Conservation (phyloP, 2,797 vertebrate genomes). For the Luscinia megarhynchos region DNA sequence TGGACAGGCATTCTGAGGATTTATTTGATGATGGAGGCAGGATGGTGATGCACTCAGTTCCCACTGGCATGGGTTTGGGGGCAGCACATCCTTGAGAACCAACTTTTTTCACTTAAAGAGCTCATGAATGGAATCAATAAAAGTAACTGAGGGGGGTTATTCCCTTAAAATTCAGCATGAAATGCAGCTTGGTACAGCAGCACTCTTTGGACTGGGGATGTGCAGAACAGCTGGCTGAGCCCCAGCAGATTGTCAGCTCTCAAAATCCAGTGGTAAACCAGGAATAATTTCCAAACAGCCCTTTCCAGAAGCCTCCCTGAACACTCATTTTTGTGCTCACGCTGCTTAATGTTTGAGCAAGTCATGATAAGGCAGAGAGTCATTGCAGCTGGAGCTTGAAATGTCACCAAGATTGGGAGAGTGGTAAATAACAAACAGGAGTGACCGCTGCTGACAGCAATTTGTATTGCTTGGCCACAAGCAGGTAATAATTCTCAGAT, state of each 20-base stretch:
- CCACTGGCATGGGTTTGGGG: not conserved
- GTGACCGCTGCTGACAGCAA: slow-evolving; percentile 28
- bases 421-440: slow-evolving; percentile 24
- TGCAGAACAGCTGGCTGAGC: not conserved
- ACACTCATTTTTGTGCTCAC: not conserved
- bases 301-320: not conserved
- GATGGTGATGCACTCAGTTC: fast-evolving
- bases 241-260: not conserved
- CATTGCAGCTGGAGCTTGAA: not conserved
- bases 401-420: not conserved
- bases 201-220: not conserved
- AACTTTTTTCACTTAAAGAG: not conserved
- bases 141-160: not conserved
- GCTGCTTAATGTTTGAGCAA: not conserved
- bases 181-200: not conserved
- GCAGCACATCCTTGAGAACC: not conserved
- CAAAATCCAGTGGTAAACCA: not conserved
- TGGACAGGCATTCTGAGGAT: fast-evolving
- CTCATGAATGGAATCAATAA: fast-evolving
- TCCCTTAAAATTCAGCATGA: not conserved
- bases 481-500: slow-evolving; percentile 37
- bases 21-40: not conserved
- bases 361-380: not conserved
- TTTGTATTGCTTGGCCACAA: slow-evolving; percentile 39
- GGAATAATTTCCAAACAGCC: not conserved